Conservation (phyloP, 2,888 invertebrate genomes). For the Doris montereyensis region DNA sequence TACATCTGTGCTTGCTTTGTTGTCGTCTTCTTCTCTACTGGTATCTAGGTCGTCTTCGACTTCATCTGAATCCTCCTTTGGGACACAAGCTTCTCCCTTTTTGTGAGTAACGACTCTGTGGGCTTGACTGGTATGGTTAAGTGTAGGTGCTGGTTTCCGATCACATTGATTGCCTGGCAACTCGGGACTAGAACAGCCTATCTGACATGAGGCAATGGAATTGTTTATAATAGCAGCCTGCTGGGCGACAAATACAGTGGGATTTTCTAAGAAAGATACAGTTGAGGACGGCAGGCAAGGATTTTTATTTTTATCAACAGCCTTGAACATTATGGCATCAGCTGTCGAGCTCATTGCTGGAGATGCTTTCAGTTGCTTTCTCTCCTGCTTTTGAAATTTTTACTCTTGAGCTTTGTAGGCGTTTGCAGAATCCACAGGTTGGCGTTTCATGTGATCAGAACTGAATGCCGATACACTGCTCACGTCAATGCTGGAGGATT, state of each 20-base stretch:
- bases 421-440: too few relatives aligned
- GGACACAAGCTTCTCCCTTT: background rate
- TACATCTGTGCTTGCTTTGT: slow-evolving; percentile 28
- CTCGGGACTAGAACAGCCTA: slow-evolving; percentile 11
- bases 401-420: too few relatives aligned
- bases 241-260: slow-evolving; percentile 90
- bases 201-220: slow-evolving; percentile 47
- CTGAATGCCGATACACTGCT: too few relatives aligned
- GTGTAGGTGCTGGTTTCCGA: background rate
- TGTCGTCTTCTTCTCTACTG: slow-evolving; percentile 29
- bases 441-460: too few relatives aligned
- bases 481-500: slow-evolving; percentile 51
- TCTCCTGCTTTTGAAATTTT: too few relatives aligned
- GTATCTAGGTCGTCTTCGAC: background rate
- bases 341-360: too few relatives aligned
- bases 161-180: background rate
- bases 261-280: slow-evolving; percentile 89
- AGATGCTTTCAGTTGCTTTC: too few relatives aligned
- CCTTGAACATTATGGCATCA: too few relatives aligned
- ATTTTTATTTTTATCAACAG: too few relatives aligned
- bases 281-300: slow-evolving; percentile 36
- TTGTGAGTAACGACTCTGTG: background rate
- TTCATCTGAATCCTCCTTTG: background rate
- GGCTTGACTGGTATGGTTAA: background rate
- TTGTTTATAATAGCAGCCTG: slow-evolving; percentile 84